Conservation (phyloP, 2,113 vertebrate genomes). For the Neogobius melanostomus region DNA sequence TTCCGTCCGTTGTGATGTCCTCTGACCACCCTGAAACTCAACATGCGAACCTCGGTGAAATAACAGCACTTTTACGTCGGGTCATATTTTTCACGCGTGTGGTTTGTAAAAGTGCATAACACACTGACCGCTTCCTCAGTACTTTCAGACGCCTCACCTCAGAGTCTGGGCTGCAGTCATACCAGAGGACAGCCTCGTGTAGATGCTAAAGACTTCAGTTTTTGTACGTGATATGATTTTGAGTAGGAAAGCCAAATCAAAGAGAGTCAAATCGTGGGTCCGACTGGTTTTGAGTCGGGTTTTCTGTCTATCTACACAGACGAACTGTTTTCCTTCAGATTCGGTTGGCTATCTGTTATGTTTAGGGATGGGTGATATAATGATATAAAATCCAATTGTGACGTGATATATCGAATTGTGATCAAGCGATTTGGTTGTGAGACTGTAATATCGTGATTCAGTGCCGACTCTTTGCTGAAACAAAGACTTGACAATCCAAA, state of each 20-base stretch:
- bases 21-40: neutral
- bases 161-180: neutral
- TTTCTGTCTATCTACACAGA: no score
- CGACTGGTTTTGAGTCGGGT: no score
- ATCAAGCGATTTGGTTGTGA: no score
- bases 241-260: neutral
- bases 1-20: neutral
- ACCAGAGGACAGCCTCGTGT: neutral
- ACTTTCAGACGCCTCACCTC: neutral
- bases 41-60: neutral
- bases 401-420: no score
- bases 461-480: no score
- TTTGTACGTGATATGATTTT: neutral
- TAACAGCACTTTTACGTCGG: neutral
- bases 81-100: conserved; percentile 1
- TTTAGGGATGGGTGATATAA: no score
- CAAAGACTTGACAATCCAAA: no score
- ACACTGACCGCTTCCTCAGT: conserved; percentile 28
- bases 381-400: no score
- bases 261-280: neutral
- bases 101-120: conserved; percentile 11
- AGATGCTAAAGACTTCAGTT: neutral
- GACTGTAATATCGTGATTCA: no score
- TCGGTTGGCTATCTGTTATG: no score
- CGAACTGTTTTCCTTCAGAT: no score